Base-by-base conservation (phyloP, 2,113 vertebrate genomes). In the Nibea coibor region DNA sequence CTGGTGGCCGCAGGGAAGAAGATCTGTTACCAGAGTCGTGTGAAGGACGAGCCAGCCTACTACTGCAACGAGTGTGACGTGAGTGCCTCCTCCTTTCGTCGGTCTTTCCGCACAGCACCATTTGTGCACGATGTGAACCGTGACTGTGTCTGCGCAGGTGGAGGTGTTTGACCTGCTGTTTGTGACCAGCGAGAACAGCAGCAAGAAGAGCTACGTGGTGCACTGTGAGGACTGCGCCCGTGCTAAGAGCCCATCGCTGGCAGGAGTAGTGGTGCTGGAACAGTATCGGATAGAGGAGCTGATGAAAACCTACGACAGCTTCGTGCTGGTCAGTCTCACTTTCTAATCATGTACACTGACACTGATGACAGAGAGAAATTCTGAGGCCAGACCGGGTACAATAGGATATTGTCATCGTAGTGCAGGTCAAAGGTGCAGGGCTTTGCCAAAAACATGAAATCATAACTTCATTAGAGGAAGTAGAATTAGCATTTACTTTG, bases 31-130 rank as follows among this genome's bases (percentile, higher is more conserved):
- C 97, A 98, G 95, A 94, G 95, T 62, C 94, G 97, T 0, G 93
- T 97, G 87, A 97, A 97, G 85, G 97, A 97, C 1, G 97, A 98
- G 90, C 97, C 97, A 0, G 96, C 97, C 24, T 98, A 98, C 91
- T 97, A 97, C 93, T 98, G 97, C 95, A 97, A 97, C 1, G 97
- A 97, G 80, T 98, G 97, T 53, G 97, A 97, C 0, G 97, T 97
- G 85, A 95, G 97, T 94, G 14, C 22, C 31, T 73, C 69, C 2
- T 42, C 10, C 24, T 1, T 42, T 19, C 10, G 10, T n/a, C 39
- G 58, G 4, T 74, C 54, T n/a, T 4, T 48, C n/a, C 14, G 16
- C 3, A 15, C 51, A 16, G 19, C 54, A 28, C 15, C 15, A 26
- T 67, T 20, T 58, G 19, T 15, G 39, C 24, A 47, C 3, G 10